Percentiles rank a stretch among this genome's conserved stretches.
These are phyloP conservation scores for Pollenia amentaria DNA, from an alignment of 2,888 invertebrate genomes.

Conservation along the genomic window DNA sequence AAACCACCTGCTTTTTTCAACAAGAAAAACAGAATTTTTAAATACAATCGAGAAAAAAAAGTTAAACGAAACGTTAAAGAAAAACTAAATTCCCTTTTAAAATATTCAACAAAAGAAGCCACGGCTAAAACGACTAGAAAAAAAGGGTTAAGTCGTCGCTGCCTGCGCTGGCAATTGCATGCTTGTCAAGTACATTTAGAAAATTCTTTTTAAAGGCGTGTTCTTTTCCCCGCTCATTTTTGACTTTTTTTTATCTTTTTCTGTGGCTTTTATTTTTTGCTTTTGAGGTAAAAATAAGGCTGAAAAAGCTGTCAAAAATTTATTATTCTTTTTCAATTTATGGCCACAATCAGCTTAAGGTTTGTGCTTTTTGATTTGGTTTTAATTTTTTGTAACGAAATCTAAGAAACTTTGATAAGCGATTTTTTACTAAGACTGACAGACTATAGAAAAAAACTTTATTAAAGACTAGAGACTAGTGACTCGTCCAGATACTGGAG, in stretches of 20 bases:
- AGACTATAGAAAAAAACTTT: neutral
- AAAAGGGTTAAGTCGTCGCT: constrained; percentile 43
- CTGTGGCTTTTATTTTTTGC: constrained; percentile 30
- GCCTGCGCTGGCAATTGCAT: constrained; percentile 66
- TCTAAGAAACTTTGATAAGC: neutral
- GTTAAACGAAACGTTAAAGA: constrained; percentile 8
- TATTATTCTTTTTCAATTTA: constrained; percentile 69
- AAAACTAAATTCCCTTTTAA: constrained; percentile 57
- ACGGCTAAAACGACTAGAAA: constrained; percentile 30
- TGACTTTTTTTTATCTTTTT: constrained; percentile 15
- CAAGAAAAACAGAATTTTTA: constrained; percentile 58
- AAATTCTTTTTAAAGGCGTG: constrained; percentile 64
- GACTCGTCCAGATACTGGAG: too few species aligned
- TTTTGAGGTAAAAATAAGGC: constrained; percentile 59
- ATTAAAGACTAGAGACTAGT: too few species aligned
- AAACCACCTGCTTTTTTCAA: constrained; percentile 60
- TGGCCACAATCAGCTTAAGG: constrained; percentile 64
- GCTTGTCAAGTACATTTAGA: constrained; percentile 71
- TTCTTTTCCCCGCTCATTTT: constrained; percentile 23
- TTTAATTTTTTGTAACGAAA: neutral
- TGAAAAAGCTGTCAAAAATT: constrained; percentile 70
- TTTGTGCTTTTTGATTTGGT: constrained; percentile 23
- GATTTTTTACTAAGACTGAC: neutral
- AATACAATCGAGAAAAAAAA: constrained; percentile 52
- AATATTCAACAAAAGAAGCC: constrained; percentile 73